Evolutionary conservation across 1,140 invertebrate species (phyloP), one percentile per base, ranked within the genome.

Genomic region (Theocolax elegans): DNA sequence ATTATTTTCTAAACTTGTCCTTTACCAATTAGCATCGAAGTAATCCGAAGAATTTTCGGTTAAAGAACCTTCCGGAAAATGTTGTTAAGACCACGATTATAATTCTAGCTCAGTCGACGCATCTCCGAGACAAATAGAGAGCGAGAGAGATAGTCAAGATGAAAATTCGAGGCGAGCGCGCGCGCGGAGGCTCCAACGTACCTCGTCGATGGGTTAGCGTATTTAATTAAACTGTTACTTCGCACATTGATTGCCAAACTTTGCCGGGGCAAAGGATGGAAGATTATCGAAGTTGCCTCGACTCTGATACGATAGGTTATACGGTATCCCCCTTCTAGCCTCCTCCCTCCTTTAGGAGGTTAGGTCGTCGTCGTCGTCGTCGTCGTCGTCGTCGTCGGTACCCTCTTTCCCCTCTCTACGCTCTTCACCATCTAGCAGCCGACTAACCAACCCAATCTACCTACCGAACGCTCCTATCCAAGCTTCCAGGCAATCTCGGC

Each of bases 201-300:
- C 17, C 71, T 77, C 75, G 75, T 75, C 76, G 75, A 77, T 74
- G 77, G 76, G 72, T 76, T 77, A 75, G 74, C 76, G 76, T 81
- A 81, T 81, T 80, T 79, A 81, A 81, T 81, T 78, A 81, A 81
- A 81, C 78, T 78, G 76, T 81, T 81, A 79, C 78, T 77, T 77
- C 74, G 76, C 77, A 74, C 77, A 81, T 81, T 81, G 79, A 81
- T 81, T 81, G 76, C 77, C 73, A 79, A 81, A 81, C 77, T 79
- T 81, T 72, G 74, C 67, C 63, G 68, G 64, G 65, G 72, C 77
- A 76, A 78, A 77, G 73, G 75, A 74, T 67, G 62, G 67, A 78
- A 79, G 78, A 81, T 81, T 79, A 81, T 81, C 74, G 65, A 81
- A 81, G 75, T 81, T 79, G 19, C 25, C 29, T 59, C 46, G 10